These are phyloP conservation scores for Wasmannia auropunctata DNA, from an alignment of 1,140 invertebrate species.

Conservation along the genomic window DNA sequence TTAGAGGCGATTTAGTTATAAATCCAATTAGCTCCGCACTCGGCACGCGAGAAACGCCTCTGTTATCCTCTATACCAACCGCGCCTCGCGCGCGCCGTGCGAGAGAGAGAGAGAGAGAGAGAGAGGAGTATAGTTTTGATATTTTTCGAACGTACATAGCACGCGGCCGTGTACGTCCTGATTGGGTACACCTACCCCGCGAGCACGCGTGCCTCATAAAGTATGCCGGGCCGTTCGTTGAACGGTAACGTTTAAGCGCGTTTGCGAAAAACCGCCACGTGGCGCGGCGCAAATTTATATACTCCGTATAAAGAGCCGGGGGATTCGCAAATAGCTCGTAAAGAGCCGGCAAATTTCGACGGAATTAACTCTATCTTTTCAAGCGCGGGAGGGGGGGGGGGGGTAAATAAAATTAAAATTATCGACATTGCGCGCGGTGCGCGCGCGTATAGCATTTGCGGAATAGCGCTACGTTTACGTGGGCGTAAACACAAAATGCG, in stretches of 20 bases:
- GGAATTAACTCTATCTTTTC: neutral
- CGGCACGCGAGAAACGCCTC: slow-evolving; percentile 20
- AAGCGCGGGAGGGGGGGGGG: too few species aligned
- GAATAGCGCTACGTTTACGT: neutral
- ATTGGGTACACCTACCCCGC: slow-evolving; percentile 20
- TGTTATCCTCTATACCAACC: neutral
- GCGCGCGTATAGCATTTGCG: neutral
- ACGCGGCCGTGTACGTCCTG: neutral
- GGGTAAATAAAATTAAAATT: slow-evolving; percentile 6
- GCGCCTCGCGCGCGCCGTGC: neutral
- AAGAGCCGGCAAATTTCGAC: slow-evolving; percentile 5
- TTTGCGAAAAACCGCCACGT: slow-evolving; percentile 5
- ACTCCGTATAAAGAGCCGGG: neutral
- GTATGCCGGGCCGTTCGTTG: slow-evolving; percentile 4
- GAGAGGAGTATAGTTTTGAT: slow-evolving; percentile 48
- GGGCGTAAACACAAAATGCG: too few species aligned
- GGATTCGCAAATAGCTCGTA: slow-evolving; percentile 3
- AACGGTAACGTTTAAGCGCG: slow-evolving; percentile 38
- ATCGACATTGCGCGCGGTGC: neutral
- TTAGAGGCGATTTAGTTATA: slow-evolving; percentile 65
- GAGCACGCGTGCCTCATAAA: slow-evolving; percentile 32
- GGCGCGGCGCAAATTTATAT: slow-evolving; percentile 28
- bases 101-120: too few species aligned
- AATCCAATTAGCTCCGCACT: slow-evolving; percentile 59
- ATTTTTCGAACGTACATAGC: slow-evolving; percentile 54